A percentile compares a stretch with the other conserved stretches of the same genome.
phyloP scores from a whole-genome alignment of 1,140 invertebrate genomes.

The Pseudomyrmex gracilis region DNA sequence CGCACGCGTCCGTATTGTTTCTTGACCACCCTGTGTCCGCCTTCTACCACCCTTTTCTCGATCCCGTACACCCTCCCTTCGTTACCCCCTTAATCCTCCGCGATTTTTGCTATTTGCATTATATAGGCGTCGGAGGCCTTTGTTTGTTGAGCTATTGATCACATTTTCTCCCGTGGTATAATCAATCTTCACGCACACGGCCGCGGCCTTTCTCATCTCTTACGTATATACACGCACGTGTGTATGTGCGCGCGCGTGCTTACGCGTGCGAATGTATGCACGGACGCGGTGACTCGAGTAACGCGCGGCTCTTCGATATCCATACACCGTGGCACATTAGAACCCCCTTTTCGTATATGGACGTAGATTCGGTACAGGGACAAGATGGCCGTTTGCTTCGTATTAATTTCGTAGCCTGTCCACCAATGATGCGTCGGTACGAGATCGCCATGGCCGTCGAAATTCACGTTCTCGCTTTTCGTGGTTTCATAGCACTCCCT shows the following conservation, averaged over 20 bases:
- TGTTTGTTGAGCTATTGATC: constrained; percentile 85
- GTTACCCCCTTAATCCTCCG: constrained; percentile 66
- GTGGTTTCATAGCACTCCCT: constrained; percentile 63
- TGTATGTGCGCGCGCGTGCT: constrained; percentile 62
- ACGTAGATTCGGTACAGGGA: constrained; percentile 70
- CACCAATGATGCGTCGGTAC: constrained; percentile 74
- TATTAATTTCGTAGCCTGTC: constrained; percentile 81
- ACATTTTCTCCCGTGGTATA: constrained; percentile 85
- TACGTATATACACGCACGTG: constrained; percentile 65
- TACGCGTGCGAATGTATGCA: constrained; percentile 70
- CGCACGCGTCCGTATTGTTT: constrained; percentile 72
- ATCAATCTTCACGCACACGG: constrained; percentile 84
- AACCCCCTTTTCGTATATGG: constrained; percentile 74
- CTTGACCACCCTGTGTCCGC: constrained; percentile 63
- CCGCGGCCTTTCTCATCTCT: constrained; percentile 73
- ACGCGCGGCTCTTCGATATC: constrained; percentile 70
- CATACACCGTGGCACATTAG: constrained; percentile 74
- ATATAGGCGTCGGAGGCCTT: constrained; percentile 80
- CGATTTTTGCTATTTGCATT: constrained; percentile 85
- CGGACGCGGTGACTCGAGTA: constrained; percentile 67
- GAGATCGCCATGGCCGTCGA: constrained; percentile 72
- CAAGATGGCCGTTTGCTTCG: constrained; percentile 83
- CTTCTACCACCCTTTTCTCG: constrained; percentile 25
- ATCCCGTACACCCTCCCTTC: constrained; percentile 17
- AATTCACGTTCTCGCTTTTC: constrained; percentile 56